Evolutionary conservation across 2,888 invertebrate species (phyloP), one percentile per base, ranked within the genome.

Genomic region (Cataglyphis altisquamis): DNA sequence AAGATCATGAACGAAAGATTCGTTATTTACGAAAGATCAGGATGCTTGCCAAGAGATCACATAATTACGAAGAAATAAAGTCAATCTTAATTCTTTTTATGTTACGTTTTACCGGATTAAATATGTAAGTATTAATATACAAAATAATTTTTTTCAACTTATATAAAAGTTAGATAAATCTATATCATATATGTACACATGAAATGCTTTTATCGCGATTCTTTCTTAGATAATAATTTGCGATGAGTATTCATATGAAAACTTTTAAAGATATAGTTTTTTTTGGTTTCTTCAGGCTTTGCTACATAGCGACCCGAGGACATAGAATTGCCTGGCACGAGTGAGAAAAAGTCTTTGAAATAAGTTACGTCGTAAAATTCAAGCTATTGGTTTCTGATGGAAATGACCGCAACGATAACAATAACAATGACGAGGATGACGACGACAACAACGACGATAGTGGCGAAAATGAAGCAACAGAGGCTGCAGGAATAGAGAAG

Each of bases 401-500:
- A 60, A 70, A 80, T 70, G 73, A 73, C 52, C 55, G 45, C 64
- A 29, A 39, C 62, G 41, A 21, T 29, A 12, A 5, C 60, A 12
- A 18, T n/a, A n/a, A 29, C 41, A 41, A 25, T 25, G n/a, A 32
- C 32, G 73, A n/a, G 60, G 72, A 25, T 41, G 29, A 10, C 63
- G 10, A 36, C 25, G 52, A 52, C 32, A 32, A 48, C 39, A n/a
- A 45, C 63, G 55, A 64, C 36, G 21, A 41, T 8, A 45, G 15
- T 1, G 57, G 68, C 57, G 41, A 52, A 52, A 52, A 52, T 52
- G 63, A 68, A 45, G 5, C 25, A 12, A 5, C 8, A 25, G 78
- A 82, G 85, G 66, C 45, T 68, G 82, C 78, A 84, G 84, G 83
- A 88, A 81, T 60, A 77, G 52, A 85, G 74, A 74, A 84, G 80